A percentile compares a stretch with the other conserved stretches of the same genome.
These are phyloP conservation scores for Gerosis bhagava DNA, from an alignment of 2,888 invertebrate species.

Conservation along the genomic window DNA sequence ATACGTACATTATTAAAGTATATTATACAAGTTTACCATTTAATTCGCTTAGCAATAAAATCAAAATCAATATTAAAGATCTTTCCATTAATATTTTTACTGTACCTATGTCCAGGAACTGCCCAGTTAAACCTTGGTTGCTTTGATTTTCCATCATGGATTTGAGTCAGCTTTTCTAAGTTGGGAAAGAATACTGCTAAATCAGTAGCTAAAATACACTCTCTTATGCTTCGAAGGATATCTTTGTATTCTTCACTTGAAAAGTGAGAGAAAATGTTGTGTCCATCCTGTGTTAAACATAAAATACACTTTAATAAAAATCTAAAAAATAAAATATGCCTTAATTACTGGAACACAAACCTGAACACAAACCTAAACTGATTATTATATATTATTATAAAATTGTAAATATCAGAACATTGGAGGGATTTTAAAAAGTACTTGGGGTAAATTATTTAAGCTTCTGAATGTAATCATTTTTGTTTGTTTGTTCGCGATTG, in stretches of 20 bases:
- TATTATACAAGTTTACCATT: no score
- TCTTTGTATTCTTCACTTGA: slow-evolving; percentile 88
- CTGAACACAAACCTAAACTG: no score
- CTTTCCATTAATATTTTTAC: background rate
- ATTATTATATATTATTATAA: no score
- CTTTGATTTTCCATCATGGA: slow-evolving; percentile 75
- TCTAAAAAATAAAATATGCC: no score
- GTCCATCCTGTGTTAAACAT: slow-evolving; percentile 86
- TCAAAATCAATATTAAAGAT: no score
- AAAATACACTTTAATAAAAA: slow-evolving; percentile 5
- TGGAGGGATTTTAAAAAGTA: no score
- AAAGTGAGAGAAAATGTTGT: slow-evolving; percentile 91
- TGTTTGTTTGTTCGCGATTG: no score
- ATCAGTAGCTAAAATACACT: slow-evolving; percentile 93
- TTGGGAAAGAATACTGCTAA: slow-evolving; percentile 92
- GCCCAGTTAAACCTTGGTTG: slow-evolving; percentile 85
- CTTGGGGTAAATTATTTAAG: no score
- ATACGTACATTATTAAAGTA: no score
- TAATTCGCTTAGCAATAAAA: background rate
- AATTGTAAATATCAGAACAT: no score
- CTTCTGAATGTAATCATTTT: no score
- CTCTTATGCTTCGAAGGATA: slow-evolving; percentile 88
- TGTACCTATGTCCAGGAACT: slow-evolving; percentile 81
- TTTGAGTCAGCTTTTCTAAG: slow-evolving; percentile 74
- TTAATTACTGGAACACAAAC: no score